A percentile compares a stretch with the other conserved stretches of the same genome.
Conservation (phyloP, 2,797 vertebrate genomes). For the Gallinago nigripennis region DNA sequence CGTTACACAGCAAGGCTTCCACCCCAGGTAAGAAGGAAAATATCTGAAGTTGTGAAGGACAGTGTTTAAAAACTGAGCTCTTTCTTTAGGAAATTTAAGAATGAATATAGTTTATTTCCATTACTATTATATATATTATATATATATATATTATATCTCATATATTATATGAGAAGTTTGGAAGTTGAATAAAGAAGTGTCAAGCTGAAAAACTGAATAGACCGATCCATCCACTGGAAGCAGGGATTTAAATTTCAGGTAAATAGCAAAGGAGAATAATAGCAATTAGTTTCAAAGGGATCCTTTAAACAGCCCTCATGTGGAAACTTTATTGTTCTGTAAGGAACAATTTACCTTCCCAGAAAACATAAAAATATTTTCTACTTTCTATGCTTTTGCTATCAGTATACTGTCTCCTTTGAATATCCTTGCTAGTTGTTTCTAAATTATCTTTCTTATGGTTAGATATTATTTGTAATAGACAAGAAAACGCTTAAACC, state of each 20-base stretch:
- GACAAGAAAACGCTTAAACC: neutral
- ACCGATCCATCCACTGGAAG: neutral
- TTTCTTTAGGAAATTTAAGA: neutral
- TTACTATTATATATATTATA: neutral
- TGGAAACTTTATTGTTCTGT: neutral
- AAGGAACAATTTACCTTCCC: neutral
- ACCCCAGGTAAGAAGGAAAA: neutral
- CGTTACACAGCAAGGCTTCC: neutral
- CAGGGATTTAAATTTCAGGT: neutral
- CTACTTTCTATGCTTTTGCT: neutral
- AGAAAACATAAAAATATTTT: neutral
- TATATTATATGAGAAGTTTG: neutral
- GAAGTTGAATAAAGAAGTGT: neutral
- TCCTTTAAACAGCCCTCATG: neutral
- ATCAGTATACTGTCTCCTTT: neutral
- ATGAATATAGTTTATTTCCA: neutral
- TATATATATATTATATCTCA: too few relatives aligned
- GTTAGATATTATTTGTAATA: neutral
- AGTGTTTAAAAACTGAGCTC: neutral
- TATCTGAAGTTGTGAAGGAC: neutral
- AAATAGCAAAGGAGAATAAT: neutral
- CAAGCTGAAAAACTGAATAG: neutral
- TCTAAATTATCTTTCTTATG: neutral
- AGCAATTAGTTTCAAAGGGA: neutral
- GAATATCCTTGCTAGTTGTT: neutral